Evolutionary conservation across 2,113 vertebrate genomes (phyloP), one percentile per base, ranked within the genome.

Genomic region (Strigops habroptila): DNA sequence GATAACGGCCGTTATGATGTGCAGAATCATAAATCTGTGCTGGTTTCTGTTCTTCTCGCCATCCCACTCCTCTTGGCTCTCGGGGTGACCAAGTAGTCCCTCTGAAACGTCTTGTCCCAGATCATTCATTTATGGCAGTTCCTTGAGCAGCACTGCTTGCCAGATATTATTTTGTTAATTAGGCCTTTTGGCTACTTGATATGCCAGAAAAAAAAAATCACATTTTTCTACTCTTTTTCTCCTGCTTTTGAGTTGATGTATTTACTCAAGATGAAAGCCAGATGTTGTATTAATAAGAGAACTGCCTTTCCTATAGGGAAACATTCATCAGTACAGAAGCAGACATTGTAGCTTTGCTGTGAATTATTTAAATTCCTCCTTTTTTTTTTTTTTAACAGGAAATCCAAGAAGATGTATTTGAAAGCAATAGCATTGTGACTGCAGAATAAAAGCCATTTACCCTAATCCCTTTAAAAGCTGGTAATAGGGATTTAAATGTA

Each of bases 191-290:
- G 91, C 91, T 97, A 82, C 90, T 95, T 87, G 39, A 94, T 89
- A 93, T 60, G 49, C 69, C 14, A 13, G 60, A 96, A 96, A 63
- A 97, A 46, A 46, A 53, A 97, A 62, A 14, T 59, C 75, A 89
- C 53, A 51, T 88, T 95, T 88, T 92, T 94, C 77, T 70, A 12
- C 83, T 87, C 52, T 70, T 89, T 97, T 83, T 84, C 35, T 92
- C 44, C 74, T 82, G 51, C 10, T 78, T 96, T 96, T 92, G 57
- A 94, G 91, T 87, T 96, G 92, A 85, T 86, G 33, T 97, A 88
- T 96, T 97, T 97, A 94, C 79, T 89, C 63, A 95, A 96, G 96
- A 97, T 97, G 95, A 96, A 97, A 97, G 94, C 96, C 98, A 98
- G 98, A 97, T 98, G 97, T 97, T 97, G 52, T 52, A 97, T 95